A percentile compares a stretch with the other conserved stretches of the same genome.
phyloP scores from a whole-genome alignment of 2,888 invertebrate species.

The Phasia obesa region DNA sequence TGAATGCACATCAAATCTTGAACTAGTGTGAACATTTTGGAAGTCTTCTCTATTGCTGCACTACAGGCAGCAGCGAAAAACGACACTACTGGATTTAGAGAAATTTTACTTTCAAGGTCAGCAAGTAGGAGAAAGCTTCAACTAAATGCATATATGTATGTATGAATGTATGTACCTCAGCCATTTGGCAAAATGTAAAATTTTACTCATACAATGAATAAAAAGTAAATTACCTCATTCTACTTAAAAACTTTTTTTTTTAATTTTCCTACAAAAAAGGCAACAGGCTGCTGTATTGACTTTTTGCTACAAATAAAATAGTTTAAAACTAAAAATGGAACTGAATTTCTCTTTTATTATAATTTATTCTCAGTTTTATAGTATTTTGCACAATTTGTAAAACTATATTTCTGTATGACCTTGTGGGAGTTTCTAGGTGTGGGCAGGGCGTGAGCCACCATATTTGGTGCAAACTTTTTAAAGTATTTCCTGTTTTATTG shows the following conservation, averaged over 20 bases:
- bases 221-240: conserved; percentile 36
- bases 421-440: conserved; percentile 61
- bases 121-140: conserved; percentile 47
- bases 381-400: neutral
- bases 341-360: conserved; percentile 1
- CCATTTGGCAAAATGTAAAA: neutral
- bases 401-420: conserved; percentile 3
- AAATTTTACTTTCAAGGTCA: conserved; percentile 72
- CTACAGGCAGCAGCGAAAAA: neutral
- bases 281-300: conserved; percentile 60
- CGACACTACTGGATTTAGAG: conserved; percentile 21
- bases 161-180: too few species aligned
- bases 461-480: conserved; percentile 46
- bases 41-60: conserved; percentile 28
- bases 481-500: neutral
- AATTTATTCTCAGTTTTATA: conserved; percentile 16
- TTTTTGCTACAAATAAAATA: neutral
- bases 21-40: neutral
- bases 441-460: conserved; percentile 56
- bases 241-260: neutral
- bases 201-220: neutral
- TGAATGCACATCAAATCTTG: neutral
- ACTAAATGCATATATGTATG: neutral
- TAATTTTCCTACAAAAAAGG: conserved; percentile 39
- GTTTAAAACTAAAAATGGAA: conserved; percentile 34